These are phyloP conservation scores for Anas platyrhynchos DNA, from an alignment of 2,113 vertebrate genomes.

Conservation along the genomic window DNA sequence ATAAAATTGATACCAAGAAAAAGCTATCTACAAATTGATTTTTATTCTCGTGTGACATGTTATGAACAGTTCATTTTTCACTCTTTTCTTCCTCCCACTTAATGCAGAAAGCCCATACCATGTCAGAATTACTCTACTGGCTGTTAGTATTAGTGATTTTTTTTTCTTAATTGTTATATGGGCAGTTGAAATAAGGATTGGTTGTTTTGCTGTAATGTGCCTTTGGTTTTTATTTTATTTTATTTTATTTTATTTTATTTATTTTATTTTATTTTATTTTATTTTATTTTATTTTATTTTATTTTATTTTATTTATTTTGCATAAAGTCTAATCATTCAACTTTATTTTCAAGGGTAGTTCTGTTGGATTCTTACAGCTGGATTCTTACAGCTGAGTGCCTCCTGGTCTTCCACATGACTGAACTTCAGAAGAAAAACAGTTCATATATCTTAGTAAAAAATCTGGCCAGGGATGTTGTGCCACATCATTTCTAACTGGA, in stretches of 20 bases:
- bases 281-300: background rate
- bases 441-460: background rate
- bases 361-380: background rate
- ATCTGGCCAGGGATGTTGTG: background rate
- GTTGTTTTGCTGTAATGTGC: background rate
- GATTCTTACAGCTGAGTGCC: background rate
- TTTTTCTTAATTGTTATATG: background rate
- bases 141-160: background rate
- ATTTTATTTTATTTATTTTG: slow-evolving; percentile 13
- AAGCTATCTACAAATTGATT: background rate
- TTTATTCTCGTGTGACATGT: background rate
- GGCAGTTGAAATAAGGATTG: background rate
- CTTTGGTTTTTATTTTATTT: background rate
- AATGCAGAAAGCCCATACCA: background rate
- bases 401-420: background rate
- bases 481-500: slow-evolving; percentile 3
- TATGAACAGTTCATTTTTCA: background rate
- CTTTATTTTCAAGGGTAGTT: background rate
- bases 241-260: background rate
- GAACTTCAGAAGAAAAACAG: background rate
- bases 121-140: background rate
- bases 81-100: rapidly evolving
- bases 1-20: background rate
- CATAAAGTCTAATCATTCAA: background rate
- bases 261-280: slow-evolving; percentile 1